Evolutionary conservation across 2,797 vertebrate species (phyloP).

Genomic region (Gymnocypris eckloni): DNA sequence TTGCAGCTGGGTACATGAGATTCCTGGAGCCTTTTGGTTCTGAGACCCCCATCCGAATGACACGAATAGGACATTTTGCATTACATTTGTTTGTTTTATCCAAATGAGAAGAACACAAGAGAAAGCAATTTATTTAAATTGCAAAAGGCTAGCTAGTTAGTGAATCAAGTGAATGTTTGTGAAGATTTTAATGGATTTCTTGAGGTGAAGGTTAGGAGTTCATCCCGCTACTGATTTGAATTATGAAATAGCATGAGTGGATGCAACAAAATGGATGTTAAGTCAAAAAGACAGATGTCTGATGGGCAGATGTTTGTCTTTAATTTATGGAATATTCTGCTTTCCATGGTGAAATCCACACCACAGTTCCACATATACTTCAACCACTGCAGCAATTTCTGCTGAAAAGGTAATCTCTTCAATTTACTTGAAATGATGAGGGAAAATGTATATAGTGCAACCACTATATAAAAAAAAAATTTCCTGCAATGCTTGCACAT

Average conservation of each 20-base stretch:
- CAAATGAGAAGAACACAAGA: background rate
- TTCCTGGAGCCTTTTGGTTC: constrained; percentile 7
- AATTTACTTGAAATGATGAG: background rate
- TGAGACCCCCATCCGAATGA: background rate
- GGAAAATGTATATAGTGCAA: background rate
- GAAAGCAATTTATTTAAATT: background rate
- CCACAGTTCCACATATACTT: constrained; percentile 25
- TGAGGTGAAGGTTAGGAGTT: constrained; percentile 26
- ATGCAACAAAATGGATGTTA: constrained; percentile 29
- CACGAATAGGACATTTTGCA: background rate
- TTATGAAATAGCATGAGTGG: constrained; percentile 32
- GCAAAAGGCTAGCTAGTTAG: background rate
- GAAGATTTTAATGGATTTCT: background rate
- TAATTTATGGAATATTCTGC: constrained; percentile 25
- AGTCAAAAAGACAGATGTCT: constrained; percentile 21
- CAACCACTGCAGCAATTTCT: constrained; percentile 36
- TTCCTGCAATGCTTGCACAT: background rate
- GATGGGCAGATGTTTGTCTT: constrained; percentile 11
- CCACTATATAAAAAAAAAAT: background rate
- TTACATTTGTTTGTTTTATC: constrained; percentile 2
- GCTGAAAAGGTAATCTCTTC: background rate
- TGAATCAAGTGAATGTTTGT: background rate
- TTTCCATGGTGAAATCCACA: constrained; percentile 2
- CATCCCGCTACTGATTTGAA: background rate
- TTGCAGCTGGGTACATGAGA: constrained; percentile 11